These are phyloP conservation scores for Epizoanthus scotinus DNA, from an alignment of 92 coral and sea anemone genomes.

Conservation along the genomic window DNA sequence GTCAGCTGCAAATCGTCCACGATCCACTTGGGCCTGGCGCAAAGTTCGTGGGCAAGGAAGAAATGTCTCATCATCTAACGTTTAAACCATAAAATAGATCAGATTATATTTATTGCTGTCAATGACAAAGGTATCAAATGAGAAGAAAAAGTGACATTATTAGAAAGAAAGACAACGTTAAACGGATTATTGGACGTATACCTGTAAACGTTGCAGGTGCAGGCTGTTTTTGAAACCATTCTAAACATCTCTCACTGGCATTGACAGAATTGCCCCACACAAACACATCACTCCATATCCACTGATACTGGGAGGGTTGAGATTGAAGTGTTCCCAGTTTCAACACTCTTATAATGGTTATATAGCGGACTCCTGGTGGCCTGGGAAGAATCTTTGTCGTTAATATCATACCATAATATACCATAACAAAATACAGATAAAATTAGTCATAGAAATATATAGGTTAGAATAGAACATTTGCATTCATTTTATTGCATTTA, in stretches of 20 bases:
- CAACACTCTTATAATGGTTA: constrained; percentile 47
- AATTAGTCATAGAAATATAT: too few relatives aligned
- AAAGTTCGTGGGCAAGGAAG: constrained; percentile 37
- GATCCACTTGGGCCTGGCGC: constrained; percentile 25
- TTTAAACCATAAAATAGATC: too few relatives aligned
- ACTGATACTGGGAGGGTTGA: constrained; percentile 41
- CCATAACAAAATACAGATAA: too few relatives aligned
- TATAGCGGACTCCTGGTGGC: constrained; percentile 38
- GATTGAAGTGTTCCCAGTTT: not conserved
- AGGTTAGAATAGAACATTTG: too few relatives aligned
- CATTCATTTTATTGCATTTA: too few relatives aligned
- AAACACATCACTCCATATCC: constrained; percentile 75
- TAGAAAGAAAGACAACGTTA: too few relatives aligned
- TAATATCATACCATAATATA: too few relatives aligned
- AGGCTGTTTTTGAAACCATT: constrained; percentile 46
- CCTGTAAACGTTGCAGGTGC: constrained; percentile 45
- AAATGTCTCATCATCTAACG: constrained; percentile 25
- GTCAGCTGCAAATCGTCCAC: constrained; percentile 6
- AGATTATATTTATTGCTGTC: too few relatives aligned
- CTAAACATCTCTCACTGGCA: constrained; percentile 42
- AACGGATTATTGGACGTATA: not conserved
- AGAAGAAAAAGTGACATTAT: too few relatives aligned
- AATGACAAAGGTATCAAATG: too few relatives aligned
- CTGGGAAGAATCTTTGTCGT: not conserved
- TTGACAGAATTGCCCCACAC: constrained; percentile 41